phyloP scores from a whole-genome alignment of 2,888 invertebrate species.

The Bembecia ichneumoniformis region DNA sequence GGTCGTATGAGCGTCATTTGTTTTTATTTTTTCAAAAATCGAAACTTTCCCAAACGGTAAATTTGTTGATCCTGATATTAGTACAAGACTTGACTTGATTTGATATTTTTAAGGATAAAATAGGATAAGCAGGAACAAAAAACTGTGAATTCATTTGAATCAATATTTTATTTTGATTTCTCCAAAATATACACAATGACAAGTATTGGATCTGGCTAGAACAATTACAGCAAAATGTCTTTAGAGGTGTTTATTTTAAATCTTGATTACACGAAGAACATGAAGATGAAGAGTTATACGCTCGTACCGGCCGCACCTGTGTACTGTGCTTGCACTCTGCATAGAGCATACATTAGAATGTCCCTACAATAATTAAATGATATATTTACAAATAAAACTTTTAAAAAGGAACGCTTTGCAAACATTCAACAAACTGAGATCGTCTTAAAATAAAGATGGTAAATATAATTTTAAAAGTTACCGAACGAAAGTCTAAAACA shows the following conservation, averaged over 20 bases:
- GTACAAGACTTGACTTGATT: too few species aligned
- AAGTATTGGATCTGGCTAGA: conserved; percentile 54
- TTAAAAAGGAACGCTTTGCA: conserved; percentile 70
- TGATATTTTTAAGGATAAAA: too few species aligned
- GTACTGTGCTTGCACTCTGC: too few species aligned
- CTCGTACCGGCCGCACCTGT: too few species aligned
- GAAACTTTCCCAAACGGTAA: too few species aligned
- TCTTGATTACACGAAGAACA: conserved; percentile 66
- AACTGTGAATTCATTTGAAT: conserved; percentile 40
- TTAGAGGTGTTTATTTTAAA: conserved; percentile 53
- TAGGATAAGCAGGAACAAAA: conserved; percentile 7
- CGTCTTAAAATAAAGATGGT: conserved; percentile 72
- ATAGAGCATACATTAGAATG: conserved; percentile 43
- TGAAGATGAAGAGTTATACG: conserved; percentile 34
- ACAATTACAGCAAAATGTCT: conserved; percentile 60
- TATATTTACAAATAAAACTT: conserved; percentile 73
- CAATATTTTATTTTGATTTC: conserved; percentile 70
- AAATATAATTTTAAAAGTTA: conserved; percentile 59
- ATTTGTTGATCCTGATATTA: too few species aligned
- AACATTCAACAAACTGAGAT: conserved; percentile 73
- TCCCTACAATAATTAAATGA: conserved; percentile 57
- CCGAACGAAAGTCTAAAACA: conserved; percentile 60
- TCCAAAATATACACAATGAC: conserved; percentile 72
- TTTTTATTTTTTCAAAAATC: too few species aligned
- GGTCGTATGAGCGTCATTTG: too few species aligned